phyloP scores from a whole-genome alignment of 2,888 invertebrate genomes.

The Microplitis manilae region DNA sequence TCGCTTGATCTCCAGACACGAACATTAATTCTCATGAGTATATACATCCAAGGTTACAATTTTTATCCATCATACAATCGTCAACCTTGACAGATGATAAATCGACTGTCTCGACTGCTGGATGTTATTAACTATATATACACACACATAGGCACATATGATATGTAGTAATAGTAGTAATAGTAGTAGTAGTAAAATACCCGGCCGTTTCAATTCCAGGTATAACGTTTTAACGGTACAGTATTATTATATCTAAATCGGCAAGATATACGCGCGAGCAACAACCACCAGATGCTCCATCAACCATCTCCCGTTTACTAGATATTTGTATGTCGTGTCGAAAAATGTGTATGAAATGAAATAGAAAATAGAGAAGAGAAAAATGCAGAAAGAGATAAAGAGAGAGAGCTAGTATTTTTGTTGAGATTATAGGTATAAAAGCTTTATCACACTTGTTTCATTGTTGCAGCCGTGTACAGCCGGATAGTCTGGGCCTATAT shows the following conservation, averaged over 20 bases:
- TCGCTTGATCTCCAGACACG: neutral
- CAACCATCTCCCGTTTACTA: neutral
- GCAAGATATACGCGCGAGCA: neutral
- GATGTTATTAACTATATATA: slow-evolving; percentile 7
- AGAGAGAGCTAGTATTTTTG: neutral
- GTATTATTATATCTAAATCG: neutral
- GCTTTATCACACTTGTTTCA: slow-evolving; percentile 49
- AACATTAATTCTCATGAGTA: neutral
- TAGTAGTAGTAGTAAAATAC: neutral
- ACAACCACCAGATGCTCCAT: neutral
- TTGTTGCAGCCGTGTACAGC: slow-evolving; percentile 42
- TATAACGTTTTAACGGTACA: slow-evolving; percentile 2
- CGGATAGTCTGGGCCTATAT: neutral
- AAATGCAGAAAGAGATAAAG: neutral
- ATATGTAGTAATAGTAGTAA: too few relatives aligned
- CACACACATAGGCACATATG: neutral
- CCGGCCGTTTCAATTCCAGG: slow-evolving; percentile 1
- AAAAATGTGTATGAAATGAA: neutral
- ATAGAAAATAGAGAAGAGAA: neutral
- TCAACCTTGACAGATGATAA: slow-evolving; percentile 33
- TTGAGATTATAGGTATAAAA: slow-evolving; percentile 33
- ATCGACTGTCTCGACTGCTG: slow-evolving; percentile 15
- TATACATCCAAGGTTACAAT: slow-evolving; percentile 25
- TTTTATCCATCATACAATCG: slow-evolving; percentile 29
- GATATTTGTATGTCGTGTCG: neutral